Base-by-base conservation (phyloP, 2,888 invertebrate genomes). In the Brachypterus glaber region DNA sequence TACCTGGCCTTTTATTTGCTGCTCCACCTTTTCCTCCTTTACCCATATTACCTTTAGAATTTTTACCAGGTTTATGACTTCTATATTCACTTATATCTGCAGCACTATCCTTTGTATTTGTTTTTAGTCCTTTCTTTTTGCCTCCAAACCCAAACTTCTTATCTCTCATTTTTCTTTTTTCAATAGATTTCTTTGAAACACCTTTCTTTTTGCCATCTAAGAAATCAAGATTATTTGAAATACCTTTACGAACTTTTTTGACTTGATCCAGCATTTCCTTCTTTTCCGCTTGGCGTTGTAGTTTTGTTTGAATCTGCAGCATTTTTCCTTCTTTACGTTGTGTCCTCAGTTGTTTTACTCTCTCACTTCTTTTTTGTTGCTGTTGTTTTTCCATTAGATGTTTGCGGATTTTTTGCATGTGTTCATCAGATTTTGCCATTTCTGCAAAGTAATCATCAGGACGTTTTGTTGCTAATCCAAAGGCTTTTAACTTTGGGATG, bases 401-500 rank as follows among this genome's bases (percentile, higher is more conserved):
- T 57, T 83, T 75, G 32, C 91, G 74, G 0, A 93, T 82, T 67
- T 92, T 95, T 56, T 93, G 91, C 98, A 98, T 98, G 56, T 98
- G 98, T 18, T 77, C 79, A 67, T 98, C 98, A 9, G 88, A 74
- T 64, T 98, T 98, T 0, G 91, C 92, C 98, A 98, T 98, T 72
- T 98, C 91, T 0, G 97, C 98, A 67, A 95, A 97, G 64, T 93
- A 98, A 65, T 97, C 97, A 38, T 89, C 87, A 0, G 98, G 98
- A 33, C 85, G 72, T 56, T 78, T 82, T 0, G 91, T 93, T 1
- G 77, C 70, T 31, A 95, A 67, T 13, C 79, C 79, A 3, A 88
- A 61, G 25, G 77, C 74, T 43, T 88, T 83, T 5, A 98, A 67
- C 48, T 75, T 75, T 30, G 79, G 78, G 14, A 97, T 73, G 1